Conservation (phyloP, 1,140 invertebrate species). For the Drosophila funebris region DNA sequence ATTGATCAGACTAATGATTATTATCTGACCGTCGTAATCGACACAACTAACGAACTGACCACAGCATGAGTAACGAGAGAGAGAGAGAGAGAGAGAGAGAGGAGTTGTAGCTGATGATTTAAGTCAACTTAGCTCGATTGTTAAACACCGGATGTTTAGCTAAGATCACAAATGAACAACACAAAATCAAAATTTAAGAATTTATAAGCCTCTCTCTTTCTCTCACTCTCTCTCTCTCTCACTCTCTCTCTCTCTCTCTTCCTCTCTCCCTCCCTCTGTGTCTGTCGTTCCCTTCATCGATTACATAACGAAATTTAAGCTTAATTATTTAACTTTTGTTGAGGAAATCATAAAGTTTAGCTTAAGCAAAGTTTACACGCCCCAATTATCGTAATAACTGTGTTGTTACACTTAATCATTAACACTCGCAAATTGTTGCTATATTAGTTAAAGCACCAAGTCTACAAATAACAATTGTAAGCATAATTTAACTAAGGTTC, state of each 20-base stretch:
- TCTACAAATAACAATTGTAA: too few species aligned
- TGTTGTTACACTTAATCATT: too few species aligned
- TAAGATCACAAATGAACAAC: conserved; percentile 41
- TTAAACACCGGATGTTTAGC: conserved; percentile 77
- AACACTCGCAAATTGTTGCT: too few species aligned
- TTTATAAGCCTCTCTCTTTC: not conserved
- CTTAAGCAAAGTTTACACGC: too few species aligned
- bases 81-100: not conserved
- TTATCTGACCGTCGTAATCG: conserved; percentile 60
- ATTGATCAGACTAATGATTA: conserved; percentile 80
- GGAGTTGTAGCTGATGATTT: conserved; percentile 57
- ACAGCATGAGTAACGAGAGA: not conserved
- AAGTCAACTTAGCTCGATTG: conserved; percentile 73
- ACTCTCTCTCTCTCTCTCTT: not conserved
- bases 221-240: not conserved
- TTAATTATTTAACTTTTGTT: not conserved
- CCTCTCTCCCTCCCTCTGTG: not conserved
- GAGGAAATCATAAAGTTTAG: not conserved
- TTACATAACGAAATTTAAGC: not conserved
- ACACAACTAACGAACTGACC: conserved; percentile 28
- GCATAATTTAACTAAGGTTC: too few species aligned
- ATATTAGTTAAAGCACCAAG: too few species aligned
- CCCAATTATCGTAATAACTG: too few species aligned
- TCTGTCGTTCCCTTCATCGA: not conserved
- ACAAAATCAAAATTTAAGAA: conserved; percentile 15